Evolutionary conservation across 2,888 invertebrate species (phyloP).

Genomic region (Crocallis elinguaria): DNA sequence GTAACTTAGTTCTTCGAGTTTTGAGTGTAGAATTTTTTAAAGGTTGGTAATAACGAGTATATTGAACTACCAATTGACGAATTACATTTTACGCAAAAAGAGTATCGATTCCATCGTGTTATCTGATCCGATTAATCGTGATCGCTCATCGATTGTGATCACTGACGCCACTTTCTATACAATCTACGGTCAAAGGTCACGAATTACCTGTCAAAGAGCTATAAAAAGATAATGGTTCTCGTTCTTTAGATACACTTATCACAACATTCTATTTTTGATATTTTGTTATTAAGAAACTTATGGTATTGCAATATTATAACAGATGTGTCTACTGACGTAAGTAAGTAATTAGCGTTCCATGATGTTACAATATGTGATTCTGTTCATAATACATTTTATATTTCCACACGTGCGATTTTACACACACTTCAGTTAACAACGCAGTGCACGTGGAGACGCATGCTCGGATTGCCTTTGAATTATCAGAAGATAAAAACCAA

Average conservation of each 20-base stretch:
- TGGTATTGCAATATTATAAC: not conserved
- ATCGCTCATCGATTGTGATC: conserved; percentile 4
- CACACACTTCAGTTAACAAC: too few relatives aligned
- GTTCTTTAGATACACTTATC: conserved; percentile 2
- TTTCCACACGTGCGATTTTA: too few relatives aligned
- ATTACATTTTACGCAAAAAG: not conserved
- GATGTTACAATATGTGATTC: too few relatives aligned
- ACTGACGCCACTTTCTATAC: conserved; percentile 11
- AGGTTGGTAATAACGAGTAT: too few relatives aligned
- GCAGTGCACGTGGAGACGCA: too few relatives aligned
- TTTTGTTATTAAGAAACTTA: not conserved
- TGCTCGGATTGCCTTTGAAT: too few relatives aligned
- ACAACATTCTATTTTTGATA: not conserved
- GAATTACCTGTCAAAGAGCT: conserved; percentile 11
- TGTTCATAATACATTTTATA: too few relatives aligned
- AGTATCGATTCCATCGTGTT: not conserved
- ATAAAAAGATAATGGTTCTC: conserved; percentile 10
- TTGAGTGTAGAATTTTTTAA: too few relatives aligned
- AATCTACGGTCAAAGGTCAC: conserved; percentile 17
- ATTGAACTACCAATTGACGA: not conserved
- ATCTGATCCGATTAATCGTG: not conserved
- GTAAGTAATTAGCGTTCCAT: too few relatives aligned
- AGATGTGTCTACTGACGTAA: too few relatives aligned
- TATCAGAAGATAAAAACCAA: too few relatives aligned
- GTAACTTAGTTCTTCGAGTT: too few relatives aligned